Evolutionary conservation across 2,113 vertebrate genomes (phyloP), one percentile per base, ranked within the genome.

Genomic region (human): DNA sequence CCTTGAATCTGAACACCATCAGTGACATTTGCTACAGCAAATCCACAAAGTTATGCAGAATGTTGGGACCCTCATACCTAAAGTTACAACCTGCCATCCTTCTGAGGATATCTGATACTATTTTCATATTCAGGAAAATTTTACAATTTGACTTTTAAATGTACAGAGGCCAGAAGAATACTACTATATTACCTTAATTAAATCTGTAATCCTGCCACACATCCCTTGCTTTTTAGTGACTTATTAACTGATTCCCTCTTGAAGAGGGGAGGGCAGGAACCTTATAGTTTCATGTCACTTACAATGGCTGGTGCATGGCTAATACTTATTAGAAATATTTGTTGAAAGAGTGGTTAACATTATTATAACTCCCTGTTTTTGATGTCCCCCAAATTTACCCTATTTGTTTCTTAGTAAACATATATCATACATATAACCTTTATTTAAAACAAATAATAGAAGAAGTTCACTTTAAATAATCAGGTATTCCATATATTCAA

Each of bases 401-500:
- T 92, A 43, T 55, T 48, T 22, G 59, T 43, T 64, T 89, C 50
- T 35, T 55, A 76, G 38, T 85, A 81, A 92, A 88, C 59, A 87
- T 32, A 59, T 4, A 83, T 38, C n/a, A 89, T 61, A 73, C 23
- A 83, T 2, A 32, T n/a, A 89, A 80, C 20, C 30, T 84, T 92
- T 75, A 90, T 59, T 90, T 92, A 91, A 96, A 98, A 95, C 76
- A 73, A 97, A 95, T 0, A 1, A 96, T 89, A 96, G 89, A 97
- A 96, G 78, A 88, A 98, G 97, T 87, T 97, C 61, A 92, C 48
- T 96, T 96, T 52, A 97, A 98, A 97, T 92, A 76, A 97, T 89
- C 98, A 98, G 81, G 70, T 97, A 98, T 96, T 38, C 97, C 97
- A 27, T 50, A 97, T 93, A 96, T 97, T 98, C 97, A 98, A 97